Evolutionary conservation across 2,888 invertebrate species (phyloP).

Genomic region (Ectropis crepuscularia): DNA sequence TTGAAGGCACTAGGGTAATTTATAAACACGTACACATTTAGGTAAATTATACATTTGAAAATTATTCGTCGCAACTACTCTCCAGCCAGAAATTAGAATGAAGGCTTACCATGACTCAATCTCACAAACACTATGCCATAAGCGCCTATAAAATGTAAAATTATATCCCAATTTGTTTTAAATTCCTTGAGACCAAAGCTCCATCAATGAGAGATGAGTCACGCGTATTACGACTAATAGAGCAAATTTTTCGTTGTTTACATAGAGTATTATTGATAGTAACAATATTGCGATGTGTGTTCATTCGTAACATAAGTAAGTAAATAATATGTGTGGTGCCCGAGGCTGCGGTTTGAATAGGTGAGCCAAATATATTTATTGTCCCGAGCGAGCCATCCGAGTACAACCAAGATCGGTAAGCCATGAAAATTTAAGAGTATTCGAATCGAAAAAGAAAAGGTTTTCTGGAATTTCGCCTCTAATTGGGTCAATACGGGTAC

Average conservation of each 20-base stretch:
- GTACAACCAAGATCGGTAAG: conserved; percentile 39
- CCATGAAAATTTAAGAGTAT: conserved; percentile 43
- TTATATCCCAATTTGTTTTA: not conserved
- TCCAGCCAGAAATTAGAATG: no score
- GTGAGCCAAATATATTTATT: conserved; percentile 45
- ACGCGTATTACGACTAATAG: conserved; percentile 8
- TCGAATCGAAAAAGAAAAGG: conserved; percentile 35
- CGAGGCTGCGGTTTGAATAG: conserved; percentile 39
- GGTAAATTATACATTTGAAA: no score
- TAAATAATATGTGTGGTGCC: conserved; percentile 35
- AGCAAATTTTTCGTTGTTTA: conserved; percentile 10
- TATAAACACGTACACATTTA: no score
- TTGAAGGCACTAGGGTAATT: no score
- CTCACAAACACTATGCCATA: no score
- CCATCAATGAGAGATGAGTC: conserved; percentile 13
- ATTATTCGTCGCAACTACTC: no score
- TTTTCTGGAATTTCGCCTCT: conserved; percentile 34
- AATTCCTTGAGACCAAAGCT: conserved; percentile 4
- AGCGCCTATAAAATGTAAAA: no score
- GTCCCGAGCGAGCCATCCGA: conserved; percentile 41
- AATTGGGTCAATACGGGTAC: conserved; percentile 35
- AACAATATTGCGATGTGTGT: conserved; percentile 19
- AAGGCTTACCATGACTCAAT: no score
- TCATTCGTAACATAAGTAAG: conserved; percentile 26
- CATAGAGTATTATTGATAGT: conserved; percentile 18